Base-by-base conservation (phyloP, 2,888 invertebrate genomes). In the Shargacucullia verbasci region DNA sequence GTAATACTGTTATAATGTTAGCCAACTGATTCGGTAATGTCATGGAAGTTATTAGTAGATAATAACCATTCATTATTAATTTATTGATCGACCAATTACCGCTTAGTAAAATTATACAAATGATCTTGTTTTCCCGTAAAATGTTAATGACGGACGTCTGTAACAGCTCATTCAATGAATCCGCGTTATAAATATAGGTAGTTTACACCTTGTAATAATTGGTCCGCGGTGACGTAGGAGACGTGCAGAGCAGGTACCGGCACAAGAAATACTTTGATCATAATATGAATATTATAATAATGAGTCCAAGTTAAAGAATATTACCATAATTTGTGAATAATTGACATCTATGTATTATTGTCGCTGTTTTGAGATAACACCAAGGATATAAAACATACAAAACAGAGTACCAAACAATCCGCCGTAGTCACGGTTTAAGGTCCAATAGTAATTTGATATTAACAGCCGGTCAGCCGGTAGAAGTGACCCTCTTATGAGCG, bases 151-250 rank as follows among this genome's bases (percentile, higher is more conserved):
- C 53, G 20, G 38, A 48, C 53, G 38, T 55, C 43, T 66, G 68
- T 52, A 52, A 62, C 67, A 58, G 52, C 54, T 62, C 57, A 48
- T 50, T 60, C 55, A 52, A 61, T 66, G 69, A 70, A 55, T 52
- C 54, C 27, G 35, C 20, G 40, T 53, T 70, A 61, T 53, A 67
- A 63, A 70, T 62, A 62, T 9, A 29, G 8, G 20, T 48, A 63
- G 41, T 70, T 63, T 41, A 47, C 48, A 49, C 53, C 40, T 63
- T 53, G 40, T 49, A 38, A 38, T 66, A 69, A 53, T 63, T 33
- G 52, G n/a, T 69, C 8, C 29, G 34, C 25, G 15, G 27, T 63
- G 64, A 66, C 66, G 66, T 58, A 47, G 12, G 10, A 47, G 43
- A 56, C 12, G 31, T 43, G 11, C 61, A 39, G 47, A 47, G 11